Conservation (phyloP, 1,140 invertebrate species). For the Goniozus legneri region DNA sequence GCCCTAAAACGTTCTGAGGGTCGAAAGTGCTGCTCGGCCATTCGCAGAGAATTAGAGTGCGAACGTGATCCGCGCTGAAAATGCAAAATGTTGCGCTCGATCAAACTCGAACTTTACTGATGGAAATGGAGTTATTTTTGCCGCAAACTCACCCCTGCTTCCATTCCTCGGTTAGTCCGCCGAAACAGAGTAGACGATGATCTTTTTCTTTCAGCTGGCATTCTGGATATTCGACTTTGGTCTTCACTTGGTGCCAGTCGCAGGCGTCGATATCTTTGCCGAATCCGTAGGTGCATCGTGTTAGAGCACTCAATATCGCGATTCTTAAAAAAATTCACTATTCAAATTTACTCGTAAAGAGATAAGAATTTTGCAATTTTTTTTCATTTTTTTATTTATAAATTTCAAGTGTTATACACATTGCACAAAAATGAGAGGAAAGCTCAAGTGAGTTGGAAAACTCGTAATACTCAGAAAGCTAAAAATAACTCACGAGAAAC, state of each 20-base stretch:
- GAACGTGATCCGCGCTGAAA: conserved; percentile 1
- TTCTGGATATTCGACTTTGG: conserved; percentile 4
- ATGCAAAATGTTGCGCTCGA: too few species aligned
- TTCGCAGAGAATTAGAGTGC: conserved; percentile 20
- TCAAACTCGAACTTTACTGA: too few species aligned
- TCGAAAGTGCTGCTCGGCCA: conserved; percentile 27
- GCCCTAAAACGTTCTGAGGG: conserved; percentile 15
- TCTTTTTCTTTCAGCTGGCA: conserved; percentile 24
- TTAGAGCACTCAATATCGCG: neutral
- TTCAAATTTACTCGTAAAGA: neutral
- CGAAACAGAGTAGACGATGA: conserved; percentile 26
- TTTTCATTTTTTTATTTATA: neutral
- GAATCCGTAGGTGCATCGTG: neutral
- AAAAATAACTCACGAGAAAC: too few species aligned
- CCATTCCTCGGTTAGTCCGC: conserved; percentile 26
- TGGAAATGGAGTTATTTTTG: too few species aligned
- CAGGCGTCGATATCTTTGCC: conserved; percentile 12
- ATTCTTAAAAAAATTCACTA: neutral
- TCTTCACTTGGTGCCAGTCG: conserved; percentile 3
- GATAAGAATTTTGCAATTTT: neutral
- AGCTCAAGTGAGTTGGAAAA: too few species aligned
- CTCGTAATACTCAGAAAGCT: too few species aligned
- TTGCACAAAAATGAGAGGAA: neutral
- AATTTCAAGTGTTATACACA: neutral
- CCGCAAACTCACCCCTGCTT: conserved; percentile 18